Evolutionary conservation across 2,888 invertebrate species (phyloP).

Genomic region (Hypsopygia costalis): DNA sequence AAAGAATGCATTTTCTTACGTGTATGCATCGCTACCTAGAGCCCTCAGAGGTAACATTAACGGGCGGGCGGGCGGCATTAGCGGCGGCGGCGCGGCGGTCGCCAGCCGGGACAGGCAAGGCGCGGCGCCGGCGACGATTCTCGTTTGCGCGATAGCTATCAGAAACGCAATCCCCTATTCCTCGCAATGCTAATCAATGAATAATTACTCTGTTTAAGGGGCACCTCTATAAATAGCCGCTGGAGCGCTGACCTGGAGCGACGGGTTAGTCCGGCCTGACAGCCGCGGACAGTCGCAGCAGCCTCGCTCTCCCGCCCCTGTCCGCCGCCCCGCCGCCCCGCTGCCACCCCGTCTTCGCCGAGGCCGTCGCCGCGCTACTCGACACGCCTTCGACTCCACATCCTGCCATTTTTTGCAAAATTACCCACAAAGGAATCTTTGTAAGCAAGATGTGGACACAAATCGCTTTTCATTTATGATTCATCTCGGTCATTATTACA

Average conservation of each 20-base stretch:
- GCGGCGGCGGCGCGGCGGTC: constrained; percentile 64
- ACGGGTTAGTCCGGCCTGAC: constrained; percentile 79
- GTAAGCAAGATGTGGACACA: constrained; percentile 41
- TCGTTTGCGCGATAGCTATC: constrained; percentile 77
- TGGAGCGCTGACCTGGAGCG: constrained; percentile 81
- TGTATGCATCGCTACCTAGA: background rate
- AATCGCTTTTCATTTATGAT: constrained; percentile 27
- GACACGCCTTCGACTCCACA: constrained; percentile 67
- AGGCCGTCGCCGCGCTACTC: constrained; percentile 42
- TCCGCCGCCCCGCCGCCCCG: constrained; percentile 27
- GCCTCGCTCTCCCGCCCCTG: constrained; percentile 41
- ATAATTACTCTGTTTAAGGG: constrained; percentile 81
- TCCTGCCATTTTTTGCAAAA: constrained; percentile 71
- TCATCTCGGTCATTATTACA: constrained; percentile 9
- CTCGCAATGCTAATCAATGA: constrained; percentile 80
- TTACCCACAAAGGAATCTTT: constrained; percentile 59
- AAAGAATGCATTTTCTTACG: background rate
- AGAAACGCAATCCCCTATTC: constrained; percentile 79
- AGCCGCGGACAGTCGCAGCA: constrained; percentile 71
- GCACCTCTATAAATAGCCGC: constrained; percentile 79
- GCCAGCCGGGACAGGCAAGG: constrained; percentile 38
- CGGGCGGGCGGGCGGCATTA: constrained; percentile 14
- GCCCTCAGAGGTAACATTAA: too few relatives aligned
- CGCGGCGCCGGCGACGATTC: constrained; percentile 71
- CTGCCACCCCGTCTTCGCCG: constrained; percentile 19